Evolutionary conservation across 2,113 vertebrate genomes (phyloP).

Genomic region (Brienomyrus brachyistius): DNA sequence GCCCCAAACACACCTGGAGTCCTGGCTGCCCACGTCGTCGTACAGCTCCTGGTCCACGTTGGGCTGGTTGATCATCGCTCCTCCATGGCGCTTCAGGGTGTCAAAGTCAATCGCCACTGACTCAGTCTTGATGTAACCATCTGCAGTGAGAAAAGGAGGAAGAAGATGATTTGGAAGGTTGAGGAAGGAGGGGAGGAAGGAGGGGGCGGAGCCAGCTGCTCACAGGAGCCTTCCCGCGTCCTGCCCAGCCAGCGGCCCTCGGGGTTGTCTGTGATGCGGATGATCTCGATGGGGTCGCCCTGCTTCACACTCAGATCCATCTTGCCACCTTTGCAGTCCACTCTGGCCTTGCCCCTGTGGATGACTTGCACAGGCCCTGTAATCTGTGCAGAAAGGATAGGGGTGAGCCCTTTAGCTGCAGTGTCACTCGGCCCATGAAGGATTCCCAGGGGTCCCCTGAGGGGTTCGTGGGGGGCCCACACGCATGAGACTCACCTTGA

Average conservation of each 20-base stretch:
- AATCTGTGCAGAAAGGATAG: conserved; percentile 54
- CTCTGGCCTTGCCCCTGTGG: conserved; percentile 68
- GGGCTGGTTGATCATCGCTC: conserved; percentile 14
- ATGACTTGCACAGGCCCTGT: conserved; percentile 66
- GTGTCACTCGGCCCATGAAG: not conserved
- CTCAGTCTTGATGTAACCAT: conserved; percentile 84
- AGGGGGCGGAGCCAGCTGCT: conserved; percentile 32
- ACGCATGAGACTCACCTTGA: conserved; percentile 71
- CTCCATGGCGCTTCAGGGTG: conserved; percentile 56
- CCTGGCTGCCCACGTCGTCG: conserved; percentile 72
- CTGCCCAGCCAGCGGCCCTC: conserved; percentile 88
- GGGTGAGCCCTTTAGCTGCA: not conserved
- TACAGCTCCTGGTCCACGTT: conserved; percentile 71
- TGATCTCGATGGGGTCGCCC: conserved; percentile 79
- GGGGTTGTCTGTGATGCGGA: conserved; percentile 81
- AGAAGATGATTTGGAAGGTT: not conserved
- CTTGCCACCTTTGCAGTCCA: conserved; percentile 72
- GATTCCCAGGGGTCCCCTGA: not conserved
- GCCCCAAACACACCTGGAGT: conserved; percentile 58
- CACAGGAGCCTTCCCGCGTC: conserved; percentile 69
- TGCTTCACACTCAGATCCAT: conserved; percentile 76
- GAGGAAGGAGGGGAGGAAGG: not conserved
- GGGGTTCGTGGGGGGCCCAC: not conserved
- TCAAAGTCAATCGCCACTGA: conserved; percentile 81
- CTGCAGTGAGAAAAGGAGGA: conserved; percentile 47